Evolutionary conservation across 2,113 vertebrate genomes (phyloP).

Genomic region (Petroica traversi): DNA sequence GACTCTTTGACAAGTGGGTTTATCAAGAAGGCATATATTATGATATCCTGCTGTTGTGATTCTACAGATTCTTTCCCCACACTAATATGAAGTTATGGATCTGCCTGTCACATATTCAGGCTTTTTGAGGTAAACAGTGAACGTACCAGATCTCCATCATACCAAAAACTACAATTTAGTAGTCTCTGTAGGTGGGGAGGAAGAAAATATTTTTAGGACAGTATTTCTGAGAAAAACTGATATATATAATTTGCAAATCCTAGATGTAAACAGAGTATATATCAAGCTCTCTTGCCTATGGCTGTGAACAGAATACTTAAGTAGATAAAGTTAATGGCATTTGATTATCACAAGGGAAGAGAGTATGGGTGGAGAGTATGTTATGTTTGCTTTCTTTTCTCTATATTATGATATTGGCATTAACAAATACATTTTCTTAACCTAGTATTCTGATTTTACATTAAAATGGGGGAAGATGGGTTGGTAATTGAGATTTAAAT

Average conservation of each 20-base stretch:
- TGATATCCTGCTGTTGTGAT: background rate
- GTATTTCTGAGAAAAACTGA: background rate
- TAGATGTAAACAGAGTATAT: background rate
- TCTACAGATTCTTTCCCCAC: background rate
- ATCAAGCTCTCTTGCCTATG: background rate
- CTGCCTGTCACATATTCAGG: background rate
- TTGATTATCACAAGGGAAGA: background rate
- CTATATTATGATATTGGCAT: background rate
- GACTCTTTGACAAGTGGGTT: conserved; percentile 22
- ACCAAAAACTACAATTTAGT: background rate
- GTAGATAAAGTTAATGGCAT: background rate
- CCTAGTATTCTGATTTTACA: background rate
- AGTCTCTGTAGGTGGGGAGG: background rate
- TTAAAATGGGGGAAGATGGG: background rate
- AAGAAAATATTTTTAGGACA: background rate
- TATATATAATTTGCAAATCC: background rate
- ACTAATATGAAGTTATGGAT: background rate
- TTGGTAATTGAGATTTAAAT: conserved; percentile 15
- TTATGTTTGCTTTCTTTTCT: background rate
- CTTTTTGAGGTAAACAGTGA: background rate
- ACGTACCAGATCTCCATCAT: background rate
- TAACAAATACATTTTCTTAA: background rate
- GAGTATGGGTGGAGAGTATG: background rate
- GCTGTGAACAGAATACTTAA: background rate
- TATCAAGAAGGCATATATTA: background rate